Percentiles rank a stretch among this genome's conserved stretches.
Conservation (phyloP, 2,113 vertebrate species). For the Puma concolor region DNA sequence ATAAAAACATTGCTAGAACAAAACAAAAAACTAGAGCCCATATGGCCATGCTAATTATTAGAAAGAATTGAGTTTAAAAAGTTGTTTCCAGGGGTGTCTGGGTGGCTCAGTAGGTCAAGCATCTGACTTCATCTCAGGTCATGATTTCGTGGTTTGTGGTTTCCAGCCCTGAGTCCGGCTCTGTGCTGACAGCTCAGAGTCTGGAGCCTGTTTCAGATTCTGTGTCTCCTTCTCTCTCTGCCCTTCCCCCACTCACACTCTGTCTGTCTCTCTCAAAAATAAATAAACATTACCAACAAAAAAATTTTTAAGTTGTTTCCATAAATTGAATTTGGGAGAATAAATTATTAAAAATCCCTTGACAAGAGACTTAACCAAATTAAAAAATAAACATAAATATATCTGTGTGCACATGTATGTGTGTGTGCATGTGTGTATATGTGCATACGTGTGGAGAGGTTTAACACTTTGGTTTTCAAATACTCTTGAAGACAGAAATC, state of each 20-base stretch:
- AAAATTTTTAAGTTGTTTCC: not conserved
- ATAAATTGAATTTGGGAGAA: not conserved
- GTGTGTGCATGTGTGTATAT: fast-evolving
- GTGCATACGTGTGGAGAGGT: not conserved
- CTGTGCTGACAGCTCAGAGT: no score
- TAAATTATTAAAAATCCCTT: not conserved
- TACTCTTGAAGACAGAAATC: not conserved
- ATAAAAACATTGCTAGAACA: not conserved
- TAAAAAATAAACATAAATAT: not conserved
- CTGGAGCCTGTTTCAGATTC: no score
- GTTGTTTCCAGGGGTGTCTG: not conserved
- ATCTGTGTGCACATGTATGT: not conserved
- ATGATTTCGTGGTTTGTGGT: no score
- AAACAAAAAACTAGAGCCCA: not conserved
- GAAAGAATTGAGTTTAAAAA: not conserved
- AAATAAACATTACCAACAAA: no score
- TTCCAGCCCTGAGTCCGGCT: no score
- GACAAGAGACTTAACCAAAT: not conserved
- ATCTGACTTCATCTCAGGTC: no score
- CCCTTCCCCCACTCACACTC: no score
- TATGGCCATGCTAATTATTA: not conserved
- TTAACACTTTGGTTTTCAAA: not conserved
- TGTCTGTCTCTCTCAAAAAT: no score
- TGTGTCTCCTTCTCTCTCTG: no score
- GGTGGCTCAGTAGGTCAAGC: no score